Evolutionary conservation across 2,113 vertebrate species (phyloP), one percentile per base, ranked within the genome.

Genomic region (Fukomys damarensis): DNA sequence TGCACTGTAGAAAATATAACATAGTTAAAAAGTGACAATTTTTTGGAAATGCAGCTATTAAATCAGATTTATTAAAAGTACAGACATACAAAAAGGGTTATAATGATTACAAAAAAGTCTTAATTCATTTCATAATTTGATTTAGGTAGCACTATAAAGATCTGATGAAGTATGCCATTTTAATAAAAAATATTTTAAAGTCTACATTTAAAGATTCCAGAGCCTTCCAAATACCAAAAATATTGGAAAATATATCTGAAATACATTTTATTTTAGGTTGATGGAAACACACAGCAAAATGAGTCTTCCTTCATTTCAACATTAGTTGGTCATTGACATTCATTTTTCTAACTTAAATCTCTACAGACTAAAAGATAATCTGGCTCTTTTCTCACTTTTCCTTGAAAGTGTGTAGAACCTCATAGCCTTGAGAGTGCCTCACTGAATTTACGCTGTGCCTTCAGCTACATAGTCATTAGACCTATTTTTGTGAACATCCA

Each of bases 1-100:
- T 81, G 41, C 32, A 79, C 7, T 54, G 17, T 7, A 87, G n/a
- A 92, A 96, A 97, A 97, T 81, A 86, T 68, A 93, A 72, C 59
- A 84, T 24, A 35, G 35, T 58, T 81, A 1, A 54, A 77, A 70
- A 54, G 66, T 86, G 86, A 88, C 38, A 96, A 63, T 91, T 97
- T 96, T 76, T 86, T 84, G 56, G 41, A 92, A 96, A 93, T 88
- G 22, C 9, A 59, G 26, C 76, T 87, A 91, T 86, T 96, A 95
- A 76, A 86, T 93, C 63, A 92, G 43, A 96, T 80, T 86, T 93
- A 93, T 84, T 91, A 91, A 91, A 93, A 83, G 56, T 70, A n/a
- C 6, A 79, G 24, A 77, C 46, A 91, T 19, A 96, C 46, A 46
- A 87, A 94, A 92, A 92, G 56, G 1, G 3, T 74, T 86, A 58